Base-by-base conservation (phyloP, 30 jellyfish, hydroid and myxozoan genomes). In the Hydractinia symbiolongicarpus region DNA sequence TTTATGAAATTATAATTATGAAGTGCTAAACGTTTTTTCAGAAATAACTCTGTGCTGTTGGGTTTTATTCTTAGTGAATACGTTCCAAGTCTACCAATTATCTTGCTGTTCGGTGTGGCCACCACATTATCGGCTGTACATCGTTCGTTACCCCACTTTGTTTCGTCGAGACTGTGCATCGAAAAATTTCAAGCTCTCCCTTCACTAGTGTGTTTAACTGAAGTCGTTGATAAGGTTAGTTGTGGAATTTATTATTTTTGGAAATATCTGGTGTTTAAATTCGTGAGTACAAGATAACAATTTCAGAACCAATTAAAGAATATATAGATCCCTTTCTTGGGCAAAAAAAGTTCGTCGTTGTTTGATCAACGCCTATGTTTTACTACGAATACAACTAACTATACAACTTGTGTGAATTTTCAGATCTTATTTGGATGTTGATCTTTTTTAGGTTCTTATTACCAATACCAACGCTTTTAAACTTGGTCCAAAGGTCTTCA, bases 161-260 rank as follows among this genome's bases (percentile, higher is more conserved):
- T 86, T 1, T 86, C 95, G 16, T 80, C 97, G 50, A 69, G 83
- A 4, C 55, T 90, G 64, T 79, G 86, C 16, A 86, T 90, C 53
- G 94, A 90, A 77, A 86, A 79, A 58, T 90, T 90, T 61, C 97
- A 90, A 70, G 89, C 97, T 40, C 86, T 82, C 52, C 97, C 97
- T 50, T 86, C 97, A 1, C 53, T 90, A 50, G 82, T 81, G 15
- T 81, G 95, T 62, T 66, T 90, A 40, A 87, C 89, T 78, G 91
- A 81, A 75, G 92, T 90, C 14, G 70, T 90, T 10, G 95, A 90
- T 70, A 77, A 90, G 95, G 97, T 90, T 17, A 67, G 44, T 30
- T 1, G 44, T 30, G 44, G 44, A 30, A 30, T 30, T 30, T 30
- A 30, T 11, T 77, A 0, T 73, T 4, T 68, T 15, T 17, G 1